A percentile compares a stretch with the other conserved stretches of the same genome.
Conservation (phyloP, 2,113 vertebrate species). For the Varanus salvator region DNA sequence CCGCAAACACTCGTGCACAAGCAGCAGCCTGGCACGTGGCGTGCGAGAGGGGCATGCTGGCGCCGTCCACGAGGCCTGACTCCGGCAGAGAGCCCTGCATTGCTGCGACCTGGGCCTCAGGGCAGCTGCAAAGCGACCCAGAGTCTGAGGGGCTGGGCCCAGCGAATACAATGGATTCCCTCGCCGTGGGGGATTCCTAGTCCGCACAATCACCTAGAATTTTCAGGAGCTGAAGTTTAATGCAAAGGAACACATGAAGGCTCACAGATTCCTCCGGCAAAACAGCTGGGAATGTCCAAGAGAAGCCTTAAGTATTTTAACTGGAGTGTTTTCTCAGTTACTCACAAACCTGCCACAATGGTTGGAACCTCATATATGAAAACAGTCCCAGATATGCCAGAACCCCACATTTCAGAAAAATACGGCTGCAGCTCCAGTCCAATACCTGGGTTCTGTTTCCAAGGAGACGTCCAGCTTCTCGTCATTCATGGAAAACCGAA, state of each 20-base stretch:
- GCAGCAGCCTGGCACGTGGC: too few species aligned
- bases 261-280: neutral
- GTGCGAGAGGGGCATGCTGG: too few species aligned
- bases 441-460: constrained; percentile 27
- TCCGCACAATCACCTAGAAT: neutral
- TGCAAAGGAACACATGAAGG: neutral
- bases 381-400: neutral
- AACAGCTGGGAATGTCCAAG: neutral
- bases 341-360: neutral
- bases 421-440: neutral
- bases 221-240: neutral
- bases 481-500: constrained; percentile 36
- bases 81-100: too few species aligned
- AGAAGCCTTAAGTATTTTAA: too few species aligned
- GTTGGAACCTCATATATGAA: neutral
- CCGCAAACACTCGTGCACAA: too few species aligned
- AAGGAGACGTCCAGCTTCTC: constrained; percentile 49
- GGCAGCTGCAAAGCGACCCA: too few species aligned
- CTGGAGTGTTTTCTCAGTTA: too few species aligned
- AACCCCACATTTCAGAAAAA: neutral
- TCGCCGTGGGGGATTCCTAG: neutral
- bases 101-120: too few species aligned
- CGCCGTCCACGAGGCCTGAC: too few species aligned
- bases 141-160: too few species aligned
- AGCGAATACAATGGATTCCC: neutral